Conservation (phyloP, 2,797 vertebrate genomes). For the Amblyraja radiata region DNA sequence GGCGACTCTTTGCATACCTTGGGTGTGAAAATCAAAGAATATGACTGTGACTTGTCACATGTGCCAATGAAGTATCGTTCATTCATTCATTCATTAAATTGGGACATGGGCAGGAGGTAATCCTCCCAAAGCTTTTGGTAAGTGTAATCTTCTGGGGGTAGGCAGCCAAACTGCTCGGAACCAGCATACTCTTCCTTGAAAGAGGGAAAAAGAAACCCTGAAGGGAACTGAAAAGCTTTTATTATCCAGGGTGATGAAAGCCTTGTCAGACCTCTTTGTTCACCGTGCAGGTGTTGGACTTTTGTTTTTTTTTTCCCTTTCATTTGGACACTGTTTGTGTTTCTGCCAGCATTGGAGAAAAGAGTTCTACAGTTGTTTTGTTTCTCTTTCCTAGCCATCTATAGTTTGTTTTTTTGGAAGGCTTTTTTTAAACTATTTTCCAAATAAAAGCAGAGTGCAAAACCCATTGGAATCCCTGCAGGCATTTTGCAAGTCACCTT, state of each 20-base stretch:
- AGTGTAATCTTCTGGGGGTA: no score
- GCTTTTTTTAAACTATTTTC: not conserved
- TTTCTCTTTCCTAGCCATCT: not conserved
- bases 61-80: no score
- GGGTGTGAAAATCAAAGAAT: no score
- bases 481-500: constrained; percentile 26
- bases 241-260: constrained; percentile 8
- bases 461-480: constrained; percentile 10
- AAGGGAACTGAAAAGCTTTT: not conserved
- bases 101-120: no score
- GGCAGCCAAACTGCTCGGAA: no score
- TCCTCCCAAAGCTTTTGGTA: no score
- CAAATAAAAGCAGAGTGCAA: not conserved
- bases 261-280: constrained; percentile 25
- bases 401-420: not conserved
- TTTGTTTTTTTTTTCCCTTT: not conserved
- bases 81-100: no score
- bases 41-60: no score
- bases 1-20: no score
- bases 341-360: not conserved
- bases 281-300: constrained; percentile 1
- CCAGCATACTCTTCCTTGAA: not conserved
- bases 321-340: constrained; percentile 20
- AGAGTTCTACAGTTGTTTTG: not conserved
- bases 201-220: not conserved